These are phyloP conservation scores for Cotesia glomerata DNA, from an alignment of 1,140 invertebrate genomes.

Conservation along the genomic window DNA sequence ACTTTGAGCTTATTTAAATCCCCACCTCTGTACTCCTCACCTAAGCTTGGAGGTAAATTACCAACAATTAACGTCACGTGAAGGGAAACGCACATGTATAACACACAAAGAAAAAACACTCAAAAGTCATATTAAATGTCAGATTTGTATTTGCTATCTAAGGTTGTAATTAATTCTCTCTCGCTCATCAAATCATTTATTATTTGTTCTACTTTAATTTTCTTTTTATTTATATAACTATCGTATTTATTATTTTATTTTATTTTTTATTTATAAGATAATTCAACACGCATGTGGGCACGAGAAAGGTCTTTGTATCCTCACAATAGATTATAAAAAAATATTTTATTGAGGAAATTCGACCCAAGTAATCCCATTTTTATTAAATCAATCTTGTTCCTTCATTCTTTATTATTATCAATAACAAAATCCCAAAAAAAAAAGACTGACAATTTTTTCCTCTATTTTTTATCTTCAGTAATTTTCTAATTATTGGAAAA, in stretches of 20 bases:
- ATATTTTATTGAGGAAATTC: neutral
- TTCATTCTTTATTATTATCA: no score
- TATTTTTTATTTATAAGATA: constrained; percentile 16
- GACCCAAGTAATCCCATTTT: no score
- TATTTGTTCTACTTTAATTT: constrained; percentile 19
- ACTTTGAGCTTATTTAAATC: constrained; percentile 13
- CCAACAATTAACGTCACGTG: constrained; percentile 29
- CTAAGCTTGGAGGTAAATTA: constrained; percentile 27
- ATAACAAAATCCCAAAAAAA: no score
- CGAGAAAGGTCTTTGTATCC: constrained; percentile 20
- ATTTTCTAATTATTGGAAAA: no score
- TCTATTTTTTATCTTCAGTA: no score
- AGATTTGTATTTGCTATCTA: constrained; percentile 22
- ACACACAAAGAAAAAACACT: constrained; percentile 1
- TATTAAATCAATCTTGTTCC: no score
- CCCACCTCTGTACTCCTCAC: constrained; percentile 18
- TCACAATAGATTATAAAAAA: neutral
- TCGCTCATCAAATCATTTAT: constrained; percentile 13
- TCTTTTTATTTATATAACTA: neutral
- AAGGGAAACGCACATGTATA: constrained; percentile 7
- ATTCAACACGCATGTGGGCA: constrained; percentile 28
- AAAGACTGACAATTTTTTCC: no score
- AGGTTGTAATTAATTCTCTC: constrained; percentile 25
- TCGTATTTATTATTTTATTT: constrained; percentile 15
- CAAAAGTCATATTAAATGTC: constrained; percentile 10